phyloP scores from a whole-genome alignment of 2,797 vertebrate species.

The Notoglanidium macrostoma region DNA sequence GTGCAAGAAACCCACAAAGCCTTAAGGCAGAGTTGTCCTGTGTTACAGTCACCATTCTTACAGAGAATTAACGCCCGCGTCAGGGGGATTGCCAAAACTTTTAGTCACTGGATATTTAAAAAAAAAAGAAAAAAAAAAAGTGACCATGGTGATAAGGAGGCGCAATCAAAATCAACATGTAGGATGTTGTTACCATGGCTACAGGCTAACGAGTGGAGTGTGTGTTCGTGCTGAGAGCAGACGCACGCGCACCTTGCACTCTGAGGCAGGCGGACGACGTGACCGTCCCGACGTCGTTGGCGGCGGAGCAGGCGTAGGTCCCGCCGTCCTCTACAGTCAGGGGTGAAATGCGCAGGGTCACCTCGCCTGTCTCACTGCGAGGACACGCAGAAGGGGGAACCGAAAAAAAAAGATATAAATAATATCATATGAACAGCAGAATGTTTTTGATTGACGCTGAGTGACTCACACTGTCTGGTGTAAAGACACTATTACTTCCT shows the following conservation, averaged over 20 bases:
- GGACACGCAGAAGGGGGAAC: neutral
- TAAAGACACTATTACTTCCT: neutral
- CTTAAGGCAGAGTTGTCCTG: neutral
- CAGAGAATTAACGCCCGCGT: too few relatives aligned
- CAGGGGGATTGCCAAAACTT: neutral
- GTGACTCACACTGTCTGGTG: neutral
- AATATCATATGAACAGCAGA: neutral
- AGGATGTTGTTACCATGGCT: neutral
- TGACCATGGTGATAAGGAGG: neutral
- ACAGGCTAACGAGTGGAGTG: neutral
- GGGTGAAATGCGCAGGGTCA: conserved; percentile 84
- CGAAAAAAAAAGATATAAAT: neutral
- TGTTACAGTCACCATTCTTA: too few relatives aligned
- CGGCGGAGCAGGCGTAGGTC: conserved; percentile 88
- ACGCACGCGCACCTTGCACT: conserved; percentile 82
- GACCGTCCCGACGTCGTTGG: conserved; percentile 89
- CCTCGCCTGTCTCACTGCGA: conserved; percentile 89
- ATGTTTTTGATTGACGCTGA: neutral
- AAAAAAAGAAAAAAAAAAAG: neutral
- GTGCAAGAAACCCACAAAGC: neutral
- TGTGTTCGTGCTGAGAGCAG: neutral
- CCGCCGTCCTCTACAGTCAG: conserved; percentile 89
- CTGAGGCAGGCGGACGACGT: conserved; percentile 86
- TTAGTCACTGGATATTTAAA: neutral
- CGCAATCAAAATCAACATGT: neutral